Evolutionary conservation across 2,888 invertebrate genomes (phyloP), one percentile per base, ranked within the genome.

Genomic region (Acronicta leporina): DNA sequence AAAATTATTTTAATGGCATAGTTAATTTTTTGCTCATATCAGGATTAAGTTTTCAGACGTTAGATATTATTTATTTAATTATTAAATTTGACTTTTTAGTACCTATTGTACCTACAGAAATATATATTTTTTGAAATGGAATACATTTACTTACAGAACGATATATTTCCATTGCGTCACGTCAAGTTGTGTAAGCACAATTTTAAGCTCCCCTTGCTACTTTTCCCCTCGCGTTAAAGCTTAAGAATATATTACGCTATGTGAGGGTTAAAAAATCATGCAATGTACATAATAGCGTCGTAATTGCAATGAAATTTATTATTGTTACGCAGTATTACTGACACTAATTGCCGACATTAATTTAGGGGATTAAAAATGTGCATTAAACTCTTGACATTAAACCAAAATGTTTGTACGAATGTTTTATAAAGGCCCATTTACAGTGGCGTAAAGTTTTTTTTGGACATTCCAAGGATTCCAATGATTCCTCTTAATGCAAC

Each of bases 261-360:
- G 74, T 68, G 82, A 83, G 86, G 90, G 90, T 85, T 83, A 86
- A 86, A 76, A 86, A 90, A 87, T 84, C 87, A 85, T 86, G 87
- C 86, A 84, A 84, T 83, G 79, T 84, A 85, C 84, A 82, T 90
- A 90, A 89, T 87, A 83, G 87, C 78, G 79, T 78, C 82, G 83
- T 89, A 90, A 90, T 89, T 89, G 85, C 85, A 81, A 81, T 84
- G 79, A 85, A 89, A 86, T 87, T 82, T 84, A 83, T 82, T 81
- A 76, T 71, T 77, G 54, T 73, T 55, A 67, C 61, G 55, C 58
- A 65, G 66, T 63, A 75, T 71, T 63, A 71, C 55, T 77, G 77
- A 73, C 76, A 63, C 71, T 78, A 79, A 78, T 79, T 78, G 71
- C 71, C 38, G 8, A 59, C 63, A 71, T 76, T 68, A 63, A 71